These are phyloP conservation scores for Liolophura sinensis DNA, from an alignment of 1,140 invertebrate species.

Conservation along the genomic window DNA sequence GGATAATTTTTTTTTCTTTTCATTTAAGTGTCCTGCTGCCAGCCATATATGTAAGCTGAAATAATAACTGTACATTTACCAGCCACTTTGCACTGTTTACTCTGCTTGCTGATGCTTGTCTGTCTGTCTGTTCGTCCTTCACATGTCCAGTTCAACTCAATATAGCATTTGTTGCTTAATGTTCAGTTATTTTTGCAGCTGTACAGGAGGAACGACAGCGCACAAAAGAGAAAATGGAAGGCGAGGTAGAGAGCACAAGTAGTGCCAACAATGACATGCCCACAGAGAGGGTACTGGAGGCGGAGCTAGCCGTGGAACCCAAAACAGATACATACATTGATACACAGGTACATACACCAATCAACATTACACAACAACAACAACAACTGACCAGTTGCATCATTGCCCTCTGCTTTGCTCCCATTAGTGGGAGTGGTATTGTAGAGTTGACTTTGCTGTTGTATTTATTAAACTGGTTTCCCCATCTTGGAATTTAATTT, in stretches of 20 bases:
- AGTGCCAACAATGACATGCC: slow-evolving; percentile 73
- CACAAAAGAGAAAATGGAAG: slow-evolving; percentile 78
- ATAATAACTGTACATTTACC: too few species aligned
- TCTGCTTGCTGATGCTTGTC: too few species aligned
- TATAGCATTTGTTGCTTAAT: too few species aligned
- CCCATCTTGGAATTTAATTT: too few species aligned
- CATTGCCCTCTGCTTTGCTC: not conserved
- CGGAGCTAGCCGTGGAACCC: slow-evolving; percentile 76
- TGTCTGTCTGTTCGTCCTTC: too few species aligned
- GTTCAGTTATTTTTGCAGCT: slow-evolving; percentile 39
- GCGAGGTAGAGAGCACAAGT: slow-evolving; percentile 76
- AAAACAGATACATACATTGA: slow-evolving; percentile 63
- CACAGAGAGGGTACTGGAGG: slow-evolving; percentile 80
- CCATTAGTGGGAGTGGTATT: not conserved
- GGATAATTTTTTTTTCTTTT: too few species aligned
- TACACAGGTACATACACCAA: slow-evolving; percentile 38
- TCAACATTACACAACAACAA: not conserved
- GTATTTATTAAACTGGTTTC: too few species aligned
- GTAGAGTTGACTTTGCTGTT: not conserved
- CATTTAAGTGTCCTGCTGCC: too few species aligned
- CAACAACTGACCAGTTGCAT: not conserved
- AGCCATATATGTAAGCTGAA: too few species aligned
- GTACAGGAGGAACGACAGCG: slow-evolving; percentile 80
- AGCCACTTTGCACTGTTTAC: too few species aligned
- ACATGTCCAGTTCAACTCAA: too few species aligned